These are phyloP conservation scores for Lacerta agilis DNA, from an alignment of 2,797 vertebrate genomes.

Conservation along the genomic window DNA sequence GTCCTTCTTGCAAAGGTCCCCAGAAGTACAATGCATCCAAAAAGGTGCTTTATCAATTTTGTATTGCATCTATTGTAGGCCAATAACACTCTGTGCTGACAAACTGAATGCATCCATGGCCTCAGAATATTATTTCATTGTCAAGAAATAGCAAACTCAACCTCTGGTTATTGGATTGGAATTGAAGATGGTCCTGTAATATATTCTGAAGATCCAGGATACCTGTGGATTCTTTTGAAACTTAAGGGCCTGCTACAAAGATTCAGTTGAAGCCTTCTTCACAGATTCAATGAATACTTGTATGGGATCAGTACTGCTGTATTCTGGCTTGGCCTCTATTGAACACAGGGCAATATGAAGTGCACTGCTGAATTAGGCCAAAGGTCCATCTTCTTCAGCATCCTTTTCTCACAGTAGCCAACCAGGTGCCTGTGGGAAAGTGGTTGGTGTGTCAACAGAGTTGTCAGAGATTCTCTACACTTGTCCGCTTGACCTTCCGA, in stretches of 20 bases:
- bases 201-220: background rate
- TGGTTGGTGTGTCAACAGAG: too few species aligned
- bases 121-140: background rate
- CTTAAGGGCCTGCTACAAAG: background rate
- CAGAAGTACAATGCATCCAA: background rate
- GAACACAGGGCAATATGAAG: too few species aligned
- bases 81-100: background rate
- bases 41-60: background rate
- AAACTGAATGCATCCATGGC: background rate
- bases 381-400: too few species aligned
- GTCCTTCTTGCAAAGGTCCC: constrained; percentile 10
- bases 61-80: background rate
- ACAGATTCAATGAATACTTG: background rate
- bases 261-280: background rate
- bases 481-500: too few species aligned
- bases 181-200: background rate
- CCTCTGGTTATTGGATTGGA: background rate
- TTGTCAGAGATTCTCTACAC: background rate
- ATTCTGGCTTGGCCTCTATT: background rate
- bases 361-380: too few species aligned
- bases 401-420: too few species aligned
- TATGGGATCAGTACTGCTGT: too few species aligned
- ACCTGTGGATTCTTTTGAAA: background rate
- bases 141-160: background rate
- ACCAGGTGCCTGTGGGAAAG: background rate